Base-by-base conservation (phyloP, 2,113 vertebrate genomes). In the Chinchilla lanigera region DNA sequence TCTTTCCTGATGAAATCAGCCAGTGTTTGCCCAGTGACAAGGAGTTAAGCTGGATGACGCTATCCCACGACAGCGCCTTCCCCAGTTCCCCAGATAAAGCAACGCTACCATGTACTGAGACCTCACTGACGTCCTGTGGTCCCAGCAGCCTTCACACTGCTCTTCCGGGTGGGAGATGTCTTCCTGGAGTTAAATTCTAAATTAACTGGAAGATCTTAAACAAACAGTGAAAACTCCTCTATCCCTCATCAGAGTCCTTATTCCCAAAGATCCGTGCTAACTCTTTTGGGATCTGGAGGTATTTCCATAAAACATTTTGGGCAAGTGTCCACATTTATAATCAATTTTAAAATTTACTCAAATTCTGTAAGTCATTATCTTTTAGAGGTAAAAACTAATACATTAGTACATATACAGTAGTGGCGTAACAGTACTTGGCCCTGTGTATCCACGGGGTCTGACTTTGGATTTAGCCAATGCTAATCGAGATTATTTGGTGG, bases 91-190 rank as follows among this genome's bases (percentile, higher is more conserved):
- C 47, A 50, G 47, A 50, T 50, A 9, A 50, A 50, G 47, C 47
- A 50, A 5, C 5, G 0, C 4, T 16, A 0, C 4, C 26, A 0
- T 3, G 16, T 3, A 0, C 20, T 1, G 19, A 30, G 24, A 11
- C 71, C 44, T 52, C 28, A 5, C 16, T 78, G 41, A 16, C 52
- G 65, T 56, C 61, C 85, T 80, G 6, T 58, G 3, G 0, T 9
- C 17, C 1, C 6, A 14, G 17, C 47, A 28, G 82, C 50, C 85
- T 93, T 92, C 38, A 35, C 81, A 33, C 7, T 28, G 38, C 41
- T 61, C 44, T 84, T 44, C 11, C 7, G 44, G 44, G 38, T 6
- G 0, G 1, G 3, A 30, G 0, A 0, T 22, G 69, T 71, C 47
- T 65, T 44, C 2, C 6, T n/a, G 11, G 10, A 33, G n/a, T 56